These are phyloP conservation scores for Diuraphis noxia DNA, from an alignment of 1,140 invertebrate species.

Conservation along the genomic window DNA sequence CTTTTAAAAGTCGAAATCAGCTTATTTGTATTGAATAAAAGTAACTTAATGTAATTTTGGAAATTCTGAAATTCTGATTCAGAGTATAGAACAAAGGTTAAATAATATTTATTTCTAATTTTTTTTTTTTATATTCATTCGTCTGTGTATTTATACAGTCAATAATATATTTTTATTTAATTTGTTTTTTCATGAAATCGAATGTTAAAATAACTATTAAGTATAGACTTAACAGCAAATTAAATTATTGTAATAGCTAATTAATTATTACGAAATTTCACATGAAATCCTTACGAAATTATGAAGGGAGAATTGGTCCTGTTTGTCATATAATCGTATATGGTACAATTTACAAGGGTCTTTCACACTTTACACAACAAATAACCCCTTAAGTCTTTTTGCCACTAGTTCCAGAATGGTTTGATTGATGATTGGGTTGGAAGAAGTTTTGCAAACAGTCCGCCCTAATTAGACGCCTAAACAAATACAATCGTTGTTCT, in stretches of 20 bases:
- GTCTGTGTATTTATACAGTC: neutral
- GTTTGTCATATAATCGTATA: neutral
- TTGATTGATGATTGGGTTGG: neutral
- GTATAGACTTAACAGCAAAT: no score
- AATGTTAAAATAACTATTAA: neutral
- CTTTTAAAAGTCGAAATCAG: neutral
- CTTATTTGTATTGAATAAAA: neutral
- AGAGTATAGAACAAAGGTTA: no score
- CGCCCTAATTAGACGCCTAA: neutral
- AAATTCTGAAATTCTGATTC: no score
- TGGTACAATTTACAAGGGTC: neutral
- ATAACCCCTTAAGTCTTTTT: neutral
- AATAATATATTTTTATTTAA: no score
- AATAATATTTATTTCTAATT: no score
- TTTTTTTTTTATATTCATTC: neutral
- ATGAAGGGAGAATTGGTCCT: neutral
- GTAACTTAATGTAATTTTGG: no score
- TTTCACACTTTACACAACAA: neutral
- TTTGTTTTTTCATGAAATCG: neutral
- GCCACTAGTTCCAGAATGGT: neutral
- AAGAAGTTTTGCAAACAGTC: slow-evolving; percentile 14
- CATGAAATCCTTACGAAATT: neutral
- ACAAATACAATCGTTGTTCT: neutral
- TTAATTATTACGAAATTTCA: neutral
- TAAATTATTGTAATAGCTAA: neutral